Percentiles rank a stretch among this genome's conserved stretches.
Evolutionary conservation across 2,797 vertebrate species (phyloP).

Genomic region (Mormyrops attenuatus): DNA sequence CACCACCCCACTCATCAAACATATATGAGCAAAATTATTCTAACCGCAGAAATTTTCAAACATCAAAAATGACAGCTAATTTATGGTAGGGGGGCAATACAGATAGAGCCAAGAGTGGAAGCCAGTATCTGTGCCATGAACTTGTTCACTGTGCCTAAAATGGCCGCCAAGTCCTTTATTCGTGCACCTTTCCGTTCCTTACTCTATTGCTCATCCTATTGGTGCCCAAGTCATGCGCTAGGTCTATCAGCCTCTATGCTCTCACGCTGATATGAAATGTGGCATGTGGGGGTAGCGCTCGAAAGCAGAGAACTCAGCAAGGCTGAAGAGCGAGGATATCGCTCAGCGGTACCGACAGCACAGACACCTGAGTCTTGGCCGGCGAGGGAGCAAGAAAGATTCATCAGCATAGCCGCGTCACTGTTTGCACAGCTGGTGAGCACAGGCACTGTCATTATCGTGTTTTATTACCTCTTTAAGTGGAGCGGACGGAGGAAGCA

Average conservation of each 20-base stretch:
- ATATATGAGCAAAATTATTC: not conserved
- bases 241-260: not conserved
- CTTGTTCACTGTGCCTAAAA: constrained; percentile 8
- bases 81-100: not conserved
- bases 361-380: not conserved
- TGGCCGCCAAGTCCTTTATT: not conserved
- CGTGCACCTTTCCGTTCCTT: not conserved
- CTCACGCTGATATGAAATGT: not conserved
- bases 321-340: not conserved
- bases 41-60: not conserved
- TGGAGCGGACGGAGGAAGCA: not conserved
- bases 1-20: not conserved
- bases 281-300: not conserved
- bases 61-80: not conserved
- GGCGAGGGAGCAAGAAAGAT: constrained; percentile 8
- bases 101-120: not conserved
- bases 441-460: constrained; percentile 2
- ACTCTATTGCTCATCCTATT: not conserved
- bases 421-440: constrained; percentile 15
- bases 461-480: constrained; percentile 22
- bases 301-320: not conserved
- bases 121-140: not conserved
- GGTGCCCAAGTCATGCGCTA: not conserved
- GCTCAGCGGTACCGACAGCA: not conserved
- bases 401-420: not conserved